Evolutionary conservation across 2,113 vertebrate species (phyloP), one percentile per base, ranked within the genome.

Genomic region (Urocynchramus pylzowi): DNA sequence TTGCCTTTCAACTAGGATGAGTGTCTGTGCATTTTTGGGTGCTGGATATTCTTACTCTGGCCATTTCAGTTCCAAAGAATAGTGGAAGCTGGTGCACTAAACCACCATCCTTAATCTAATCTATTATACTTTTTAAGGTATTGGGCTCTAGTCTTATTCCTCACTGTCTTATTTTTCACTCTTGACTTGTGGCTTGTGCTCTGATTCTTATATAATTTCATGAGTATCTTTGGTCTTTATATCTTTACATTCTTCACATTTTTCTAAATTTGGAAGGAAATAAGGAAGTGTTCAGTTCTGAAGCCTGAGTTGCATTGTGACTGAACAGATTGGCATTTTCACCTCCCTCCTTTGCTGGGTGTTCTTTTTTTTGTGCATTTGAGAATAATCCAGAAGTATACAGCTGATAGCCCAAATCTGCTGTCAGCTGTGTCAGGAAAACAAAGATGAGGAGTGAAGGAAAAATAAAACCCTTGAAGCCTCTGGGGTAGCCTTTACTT

Each of bases 341-440:
- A 69, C 56, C 54, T 96, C 45, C 28, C 26, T 84, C 68, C 39
- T 88, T 95, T 93, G 63, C 30, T 73, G 37, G 13, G 3, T 73
- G 63, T 11, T 70, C 6, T 37, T 77, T 27, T 63, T 45, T 76
- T 27, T 64, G 28, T 85, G 26, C 44, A 27, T 64, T 70, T 87
- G 80, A 96, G 77, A 94, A 71, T 92, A 91, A 86, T 81, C 56
- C 81, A 76, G 45, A 28, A 85, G 67, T 39, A 71, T 60, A 84
- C 17, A 57, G 60, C 45, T 5, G 12, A 79, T 90, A 93, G 69
- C 31, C 41, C 35, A 85, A 37, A 93, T 70, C 82, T 95, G 20
- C 78, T 96, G 93, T 90, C 94, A 93, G 59, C 57, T 53, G 4
- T 85, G 59, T 91, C 56, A 93, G 81, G 82, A 84, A 95, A 95